A percentile compares a stretch with the other conserved stretches of the same genome.
Conservation (phyloP, 2,888 invertebrate genomes). For the Parelbella ahira region DNA sequence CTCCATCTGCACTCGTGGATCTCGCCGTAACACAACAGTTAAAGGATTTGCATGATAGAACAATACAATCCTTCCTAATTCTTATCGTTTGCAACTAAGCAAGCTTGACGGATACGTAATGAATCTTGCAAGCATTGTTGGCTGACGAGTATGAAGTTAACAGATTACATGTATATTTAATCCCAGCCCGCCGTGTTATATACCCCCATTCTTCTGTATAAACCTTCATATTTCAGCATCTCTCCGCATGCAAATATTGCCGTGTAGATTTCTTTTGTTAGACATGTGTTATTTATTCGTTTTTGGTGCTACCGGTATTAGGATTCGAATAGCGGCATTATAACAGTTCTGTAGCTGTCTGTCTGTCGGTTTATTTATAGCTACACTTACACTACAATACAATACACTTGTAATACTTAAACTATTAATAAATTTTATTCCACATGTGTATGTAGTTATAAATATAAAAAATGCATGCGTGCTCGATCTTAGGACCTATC, state of each 20-base stretch:
- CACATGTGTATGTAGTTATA: too few species aligned
- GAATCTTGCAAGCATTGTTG: constrained; percentile 40
- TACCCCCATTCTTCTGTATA: constrained; percentile 33
- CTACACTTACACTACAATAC: too few species aligned
- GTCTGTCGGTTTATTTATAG: background rate
- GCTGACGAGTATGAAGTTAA: constrained; percentile 42
- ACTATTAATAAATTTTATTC: too few species aligned
- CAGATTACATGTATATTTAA: constrained; percentile 53
- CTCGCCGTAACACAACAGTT: constrained; percentile 13
- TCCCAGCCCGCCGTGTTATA: constrained; percentile 33
- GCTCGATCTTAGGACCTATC: too few species aligned
- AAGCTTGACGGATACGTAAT: constrained; percentile 34
- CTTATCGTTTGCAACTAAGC: constrained; percentile 32
- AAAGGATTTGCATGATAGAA: constrained; percentile 27
- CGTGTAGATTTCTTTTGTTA: constrained; percentile 23
- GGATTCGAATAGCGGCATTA: background rate
- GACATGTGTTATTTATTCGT: constrained; percentile 10
- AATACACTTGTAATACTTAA: too few species aligned
- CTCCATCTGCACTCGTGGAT: background rate
- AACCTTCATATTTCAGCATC: constrained; percentile 39
- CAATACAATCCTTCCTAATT: constrained; percentile 30
- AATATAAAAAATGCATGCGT: too few species aligned
- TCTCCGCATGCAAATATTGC: constrained; percentile 27
- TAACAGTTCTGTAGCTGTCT: background rate
- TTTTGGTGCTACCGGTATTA: background rate